Evolutionary conservation across 2,113 vertebrate genomes (phyloP), one percentile per base, ranked within the genome.

Genomic region (Noturus placidus): DNA sequence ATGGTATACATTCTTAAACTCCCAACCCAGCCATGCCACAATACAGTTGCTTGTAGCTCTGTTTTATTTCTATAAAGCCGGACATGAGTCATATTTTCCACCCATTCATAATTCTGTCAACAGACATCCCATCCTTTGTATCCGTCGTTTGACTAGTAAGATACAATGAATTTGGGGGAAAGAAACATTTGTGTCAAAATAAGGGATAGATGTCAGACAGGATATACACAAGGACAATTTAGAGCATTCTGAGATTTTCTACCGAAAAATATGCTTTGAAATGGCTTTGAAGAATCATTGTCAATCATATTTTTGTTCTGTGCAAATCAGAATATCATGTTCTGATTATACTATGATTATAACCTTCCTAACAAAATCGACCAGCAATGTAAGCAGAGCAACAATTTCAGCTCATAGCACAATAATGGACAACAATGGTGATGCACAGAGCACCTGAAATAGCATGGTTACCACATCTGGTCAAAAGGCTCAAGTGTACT

Each of bases 71-170:
- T 80, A 30, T 56, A 79, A 79, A 79, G 77, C 50, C 15, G 0
- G 77, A 33, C 17, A 80, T 57, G 52, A n/a, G n/a, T 22, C 52
- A 42, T 70, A 70, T 42, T 2, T 25, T 14, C 14, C 46, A 80
- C 52, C 19, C 52, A 70, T 56, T 80, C 76, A 57, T n/a, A 81
- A 81, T 35, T 81, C 54, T 59, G 30, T 81, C 30, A 81, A 81
- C 59, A 33, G 35, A 25, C 10, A 50, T 54, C 27, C 25, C 17
- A 50, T 54, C 27, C 25, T 13, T 79, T 79, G 1, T 54, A 79
- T 52, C 14, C 10, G 54, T 52, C 50, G 2, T 54, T n/a, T 50
- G 22, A 38, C 4, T 50, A 42, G 42, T 77, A 42, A 76, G 33
- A 76, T 22, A 72, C 1, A 74, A 74, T 20, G 20, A 46, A 42